These are phyloP conservation scores for Neoniphon sammara DNA, from an alignment of 2,797 vertebrate species.

Conservation along the genomic window DNA sequence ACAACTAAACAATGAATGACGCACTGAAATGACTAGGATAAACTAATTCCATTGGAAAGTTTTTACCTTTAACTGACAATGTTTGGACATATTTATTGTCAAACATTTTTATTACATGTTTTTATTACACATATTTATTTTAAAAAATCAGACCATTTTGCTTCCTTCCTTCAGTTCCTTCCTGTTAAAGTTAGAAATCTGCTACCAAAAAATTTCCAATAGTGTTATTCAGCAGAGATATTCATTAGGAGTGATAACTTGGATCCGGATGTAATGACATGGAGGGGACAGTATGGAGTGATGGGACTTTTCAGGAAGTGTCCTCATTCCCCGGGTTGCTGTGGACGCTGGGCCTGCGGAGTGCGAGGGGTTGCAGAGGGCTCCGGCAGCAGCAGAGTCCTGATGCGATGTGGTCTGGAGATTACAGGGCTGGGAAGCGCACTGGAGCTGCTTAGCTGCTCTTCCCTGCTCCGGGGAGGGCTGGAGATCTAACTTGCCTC, in stretches of 20 bases:
- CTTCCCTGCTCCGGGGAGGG: constrained; percentile 28
- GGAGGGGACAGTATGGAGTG: not conserved
- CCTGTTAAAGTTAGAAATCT: no score
- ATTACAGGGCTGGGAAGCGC: constrained; percentile 58
- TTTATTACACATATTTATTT: no score
- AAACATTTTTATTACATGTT: not conserved
- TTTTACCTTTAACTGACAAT: not conserved
- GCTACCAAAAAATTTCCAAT: constrained; percentile 1
- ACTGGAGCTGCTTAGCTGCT: constrained; percentile 43
- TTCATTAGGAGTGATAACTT: constrained; percentile 15
- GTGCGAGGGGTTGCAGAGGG: constrained; percentile 12
- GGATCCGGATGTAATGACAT: constrained; percentile 13
- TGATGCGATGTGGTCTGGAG: constrained; percentile 45
- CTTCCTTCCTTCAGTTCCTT: no score
- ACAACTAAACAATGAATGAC: not conserved
- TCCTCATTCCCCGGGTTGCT: constrained; percentile 4
- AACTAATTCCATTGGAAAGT: not conserved
- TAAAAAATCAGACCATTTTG: not conserved
- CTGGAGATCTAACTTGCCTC: constrained; percentile 66
- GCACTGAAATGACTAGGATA: not conserved
- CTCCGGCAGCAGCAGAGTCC: constrained; percentile 29
- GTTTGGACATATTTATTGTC: not conserved
- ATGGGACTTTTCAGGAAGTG: not conserved
- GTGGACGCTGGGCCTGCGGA: not conserved
- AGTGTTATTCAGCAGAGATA: not conserved